phyloP scores from a whole-genome alignment of 2,797 vertebrate genomes.

The Catharus ustulatus region DNA sequence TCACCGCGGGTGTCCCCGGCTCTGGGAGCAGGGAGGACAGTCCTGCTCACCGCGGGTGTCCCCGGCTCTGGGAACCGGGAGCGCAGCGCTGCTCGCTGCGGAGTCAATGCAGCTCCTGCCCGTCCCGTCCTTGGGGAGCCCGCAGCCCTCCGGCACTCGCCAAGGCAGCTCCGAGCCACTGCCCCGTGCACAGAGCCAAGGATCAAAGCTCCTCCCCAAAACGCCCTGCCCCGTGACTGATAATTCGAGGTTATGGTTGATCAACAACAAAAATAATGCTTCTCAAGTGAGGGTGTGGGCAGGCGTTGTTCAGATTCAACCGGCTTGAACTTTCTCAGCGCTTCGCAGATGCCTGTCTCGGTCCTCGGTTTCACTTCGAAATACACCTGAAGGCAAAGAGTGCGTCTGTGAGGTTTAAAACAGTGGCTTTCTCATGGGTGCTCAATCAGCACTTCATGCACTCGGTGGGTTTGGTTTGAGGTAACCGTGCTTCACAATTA shows the following conservation, averaged over 20 bases:
- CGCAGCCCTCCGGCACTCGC: not conserved
- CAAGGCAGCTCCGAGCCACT: rapidly evolving
- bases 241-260: not conserved
- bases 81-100: not conserved
- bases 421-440: not conserved
- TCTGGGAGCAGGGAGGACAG: not conserved
- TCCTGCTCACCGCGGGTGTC: not conserved
- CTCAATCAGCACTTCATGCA: not conserved
- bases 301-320: not conserved
- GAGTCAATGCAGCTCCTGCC: not conserved
- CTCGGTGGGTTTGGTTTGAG: not conserved
- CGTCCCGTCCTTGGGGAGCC: not conserved
- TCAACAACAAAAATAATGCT: not conserved
- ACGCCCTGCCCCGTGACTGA: not conserved
- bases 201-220: not conserved
- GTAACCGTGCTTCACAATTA: not conserved
- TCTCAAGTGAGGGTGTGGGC: not conserved
- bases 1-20: not conserved
- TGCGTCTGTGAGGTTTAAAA: not conserved
- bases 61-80: rapidly evolving
- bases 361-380: not conserved
- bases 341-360: rapidly evolving
- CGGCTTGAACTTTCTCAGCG: not conserved
- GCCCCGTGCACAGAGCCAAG: rapidly evolving
- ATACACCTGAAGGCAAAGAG: not conserved